Evolutionary conservation across 2,797 vertebrate genomes (phyloP).

Genomic region (Malurus leucopterus): DNA sequence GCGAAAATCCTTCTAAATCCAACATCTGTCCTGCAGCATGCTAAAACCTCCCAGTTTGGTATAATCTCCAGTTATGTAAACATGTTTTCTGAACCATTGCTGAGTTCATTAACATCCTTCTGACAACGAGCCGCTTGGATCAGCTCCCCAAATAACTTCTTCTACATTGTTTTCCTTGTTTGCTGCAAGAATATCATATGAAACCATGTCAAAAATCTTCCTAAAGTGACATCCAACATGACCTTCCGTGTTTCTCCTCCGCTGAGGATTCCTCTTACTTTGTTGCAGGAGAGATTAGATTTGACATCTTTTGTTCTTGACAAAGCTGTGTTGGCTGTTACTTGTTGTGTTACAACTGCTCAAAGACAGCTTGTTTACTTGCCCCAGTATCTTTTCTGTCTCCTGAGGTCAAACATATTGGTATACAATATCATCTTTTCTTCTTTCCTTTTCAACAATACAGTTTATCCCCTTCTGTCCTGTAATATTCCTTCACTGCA

Average conservation of each 20-base stretch:
- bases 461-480: background rate
- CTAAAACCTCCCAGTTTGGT: background rate
- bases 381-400: background rate
- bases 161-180: background rate
- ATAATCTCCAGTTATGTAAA: constrained; percentile 1
- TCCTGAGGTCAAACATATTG: background rate
- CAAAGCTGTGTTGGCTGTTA: background rate
- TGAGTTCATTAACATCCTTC: background rate
- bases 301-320: constrained; percentile 6
- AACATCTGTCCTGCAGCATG: background rate
- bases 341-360: background rate
- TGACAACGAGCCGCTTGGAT: background rate
- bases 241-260: background rate
- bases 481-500: background rate
- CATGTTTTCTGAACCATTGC: background rate
- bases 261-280: background rate
- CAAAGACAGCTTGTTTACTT: background rate
- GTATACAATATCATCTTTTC: background rate
- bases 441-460: background rate
- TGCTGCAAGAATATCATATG: background rate
- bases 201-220: background rate
- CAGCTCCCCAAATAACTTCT: background rate
- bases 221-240: background rate
- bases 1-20: background rate
- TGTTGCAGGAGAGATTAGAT: background rate